These are phyloP conservation scores for Aporophyla nigra DNA, from an alignment of 2,888 invertebrate species.

Conservation along the genomic window DNA sequence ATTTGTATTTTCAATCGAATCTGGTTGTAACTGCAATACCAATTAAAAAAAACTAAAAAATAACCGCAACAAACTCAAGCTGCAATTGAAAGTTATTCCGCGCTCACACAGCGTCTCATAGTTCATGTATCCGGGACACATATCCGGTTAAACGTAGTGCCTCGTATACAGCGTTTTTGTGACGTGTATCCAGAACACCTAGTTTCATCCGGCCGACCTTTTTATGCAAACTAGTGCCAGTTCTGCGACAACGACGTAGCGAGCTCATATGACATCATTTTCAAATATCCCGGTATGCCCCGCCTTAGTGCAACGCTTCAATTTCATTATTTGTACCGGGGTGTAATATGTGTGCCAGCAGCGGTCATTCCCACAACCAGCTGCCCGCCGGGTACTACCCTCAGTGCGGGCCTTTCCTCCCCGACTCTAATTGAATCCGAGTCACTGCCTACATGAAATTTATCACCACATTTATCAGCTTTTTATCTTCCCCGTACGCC, in stretches of 20 bases:
- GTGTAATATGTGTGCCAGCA: conserved; percentile 54
- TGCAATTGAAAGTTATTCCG: conserved; percentile 43
- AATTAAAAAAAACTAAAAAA: conserved; percentile 27
- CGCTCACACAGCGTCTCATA: conserved; percentile 58
- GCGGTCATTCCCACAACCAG: conserved; percentile 67
- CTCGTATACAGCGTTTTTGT: conserved; percentile 61
- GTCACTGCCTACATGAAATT: conserved; percentile 77
- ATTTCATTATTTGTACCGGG: conserved; percentile 59
- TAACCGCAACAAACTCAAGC: conserved; percentile 8
- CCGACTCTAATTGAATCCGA: conserved; percentile 77
- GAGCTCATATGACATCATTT: conserved; percentile 61
- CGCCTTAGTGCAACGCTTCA: conserved; percentile 42
- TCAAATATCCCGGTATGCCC: conserved; percentile 28
- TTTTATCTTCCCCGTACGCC: conserved; percentile 74
- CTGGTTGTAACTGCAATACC: neutral
- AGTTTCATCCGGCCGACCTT: conserved; percentile 71
- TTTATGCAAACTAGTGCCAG: conserved; percentile 70
- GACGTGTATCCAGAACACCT: conserved; percentile 68
- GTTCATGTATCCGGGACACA: conserved; percentile 67
- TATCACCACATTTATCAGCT: conserved; percentile 79
- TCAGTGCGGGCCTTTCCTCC: conserved; percentile 64
- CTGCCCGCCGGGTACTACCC: conserved; percentile 60
- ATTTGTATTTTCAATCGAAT: neutral
- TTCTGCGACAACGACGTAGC: conserved; percentile 51
- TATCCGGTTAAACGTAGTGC: conserved; percentile 57